Evolutionary conservation across 2,113 vertebrate genomes (phyloP), one percentile per base, ranked within the genome.

Genomic region (Perognathus longimembris): DNA sequence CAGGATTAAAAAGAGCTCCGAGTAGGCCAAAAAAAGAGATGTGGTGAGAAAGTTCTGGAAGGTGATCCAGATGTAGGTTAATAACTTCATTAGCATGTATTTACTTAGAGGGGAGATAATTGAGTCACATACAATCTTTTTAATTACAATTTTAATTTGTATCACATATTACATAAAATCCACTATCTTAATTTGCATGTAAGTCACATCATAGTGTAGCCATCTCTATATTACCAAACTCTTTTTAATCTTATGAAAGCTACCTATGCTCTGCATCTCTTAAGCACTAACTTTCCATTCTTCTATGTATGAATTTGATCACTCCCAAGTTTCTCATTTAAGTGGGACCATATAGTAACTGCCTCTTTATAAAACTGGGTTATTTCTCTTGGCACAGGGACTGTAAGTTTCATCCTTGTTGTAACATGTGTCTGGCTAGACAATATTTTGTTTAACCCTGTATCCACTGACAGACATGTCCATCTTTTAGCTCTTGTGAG

Each of bases 21-120:
- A 85, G 71, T n/a, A 76, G 12, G 38, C 82, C 61, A 45, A 1
- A 61, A 64, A 36, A 36, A n/a, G 22, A 85, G 59, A 71, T 61
- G 40, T 8, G 42, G 11, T 32, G 5, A 17, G 57, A 71, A 93
- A 64, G 59, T 90, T 74, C 63, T 24, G 5, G 32, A 73, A 73
- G 75, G 21, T 91, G 77, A 11, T 88, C 5, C 45, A 61, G 69
- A 77, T 45, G n/a, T 83, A 91, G 88, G 61, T 85, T 57, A 74
- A 28, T 93, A 42, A 64, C 2, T 85, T 61, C 14, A 26, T 82
- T 89, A 70, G 34, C 36, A 71, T 80, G 17, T 1, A 28, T 54
- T 90, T 78, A 90, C 24, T 73, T 87, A 54, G 20, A 78, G 15
- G 24, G 5, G 66, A 71, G 79, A 69, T 54, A 64, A 34, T 38